Evolutionary conservation across 2,113 vertebrate species (phyloP).

Genomic region (Tragelaphus strepsiceros): DNA sequence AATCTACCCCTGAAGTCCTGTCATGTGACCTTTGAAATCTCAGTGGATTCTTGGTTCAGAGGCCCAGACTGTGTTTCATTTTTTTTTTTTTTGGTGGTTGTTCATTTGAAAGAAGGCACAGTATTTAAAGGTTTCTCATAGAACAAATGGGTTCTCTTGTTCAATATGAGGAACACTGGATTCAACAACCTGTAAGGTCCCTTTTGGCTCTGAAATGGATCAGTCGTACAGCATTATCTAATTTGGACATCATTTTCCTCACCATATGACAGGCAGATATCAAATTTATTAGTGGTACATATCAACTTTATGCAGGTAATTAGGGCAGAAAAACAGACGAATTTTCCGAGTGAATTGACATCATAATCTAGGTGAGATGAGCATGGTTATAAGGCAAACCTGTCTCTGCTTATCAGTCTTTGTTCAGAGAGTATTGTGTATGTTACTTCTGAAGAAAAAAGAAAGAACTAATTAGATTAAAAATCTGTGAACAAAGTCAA

Average conservation of each 20-base stretch:
- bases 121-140: not conserved
- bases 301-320: not conserved
- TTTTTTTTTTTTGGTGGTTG: not conserved
- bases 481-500: constrained; percentile 54
- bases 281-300: not conserved
- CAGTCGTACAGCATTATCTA: not conserved
- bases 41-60: not conserved
- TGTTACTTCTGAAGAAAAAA: constrained; percentile 39
- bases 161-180: not conserved
- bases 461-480: constrained; percentile 51
- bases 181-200: not conserved
- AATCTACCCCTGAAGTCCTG: not conserved
- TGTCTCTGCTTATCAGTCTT: not conserved
- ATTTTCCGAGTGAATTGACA: not conserved
- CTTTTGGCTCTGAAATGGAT: not conserved
- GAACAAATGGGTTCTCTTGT: not conserved
- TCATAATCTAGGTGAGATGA: not conserved
- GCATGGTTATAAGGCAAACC: not conserved
- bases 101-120: not conserved
- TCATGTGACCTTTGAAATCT: not conserved
- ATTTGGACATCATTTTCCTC: not conserved
- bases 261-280: not conserved
- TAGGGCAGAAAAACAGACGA: not conserved
- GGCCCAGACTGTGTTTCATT: not conserved
- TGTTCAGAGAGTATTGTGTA: not conserved